Evolutionary conservation across 1,140 invertebrate species (phyloP).

Genomic region (Drosophila pachea): DNA sequence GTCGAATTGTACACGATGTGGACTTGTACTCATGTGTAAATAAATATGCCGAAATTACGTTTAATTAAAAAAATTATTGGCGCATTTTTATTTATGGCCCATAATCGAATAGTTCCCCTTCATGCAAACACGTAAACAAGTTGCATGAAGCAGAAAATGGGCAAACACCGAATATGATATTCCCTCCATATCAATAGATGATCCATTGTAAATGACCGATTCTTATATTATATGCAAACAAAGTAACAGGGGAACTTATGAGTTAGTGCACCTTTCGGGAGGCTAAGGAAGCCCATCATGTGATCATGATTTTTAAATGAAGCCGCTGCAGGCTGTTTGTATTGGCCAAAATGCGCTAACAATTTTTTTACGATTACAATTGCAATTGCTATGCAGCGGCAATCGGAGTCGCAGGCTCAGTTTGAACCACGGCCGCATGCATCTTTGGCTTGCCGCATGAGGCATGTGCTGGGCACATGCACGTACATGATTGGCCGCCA

Average conservation of each 20-base stretch:
- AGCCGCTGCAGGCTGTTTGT: slow-evolving; percentile 69
- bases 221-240: no score
- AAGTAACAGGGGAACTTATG: no score
- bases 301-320: slow-evolving; percentile 73
- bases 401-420: slow-evolving; percentile 2
- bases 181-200: no score
- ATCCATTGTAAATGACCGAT: no score
- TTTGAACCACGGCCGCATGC: slow-evolving; percentile 47
- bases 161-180: slow-evolving; percentile 2
- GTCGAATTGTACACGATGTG: slow-evolving; percentile 14
- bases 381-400: slow-evolving; percentile 60
- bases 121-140: slow-evolving; percentile 17
- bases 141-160: background rate
- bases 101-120: slow-evolving; percentile 39
- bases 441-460: slow-evolving; percentile 65
- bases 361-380: slow-evolving; percentile 75
- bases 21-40: slow-evolving; percentile 37
- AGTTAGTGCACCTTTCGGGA: background rate
- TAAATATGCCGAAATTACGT: slow-evolving; percentile 51
- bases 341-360: slow-evolving; percentile 76
- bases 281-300: slow-evolving; percentile 41
- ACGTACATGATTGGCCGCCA: slow-evolving; percentile 69
- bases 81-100: slow-evolving; percentile 65
- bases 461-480: slow-evolving; percentile 64
- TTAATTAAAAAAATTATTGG: slow-evolving; percentile 74